Evolutionary conservation across 2,113 vertebrate species (phyloP).

Genomic region (Nyctibius bracteatus): DNA sequence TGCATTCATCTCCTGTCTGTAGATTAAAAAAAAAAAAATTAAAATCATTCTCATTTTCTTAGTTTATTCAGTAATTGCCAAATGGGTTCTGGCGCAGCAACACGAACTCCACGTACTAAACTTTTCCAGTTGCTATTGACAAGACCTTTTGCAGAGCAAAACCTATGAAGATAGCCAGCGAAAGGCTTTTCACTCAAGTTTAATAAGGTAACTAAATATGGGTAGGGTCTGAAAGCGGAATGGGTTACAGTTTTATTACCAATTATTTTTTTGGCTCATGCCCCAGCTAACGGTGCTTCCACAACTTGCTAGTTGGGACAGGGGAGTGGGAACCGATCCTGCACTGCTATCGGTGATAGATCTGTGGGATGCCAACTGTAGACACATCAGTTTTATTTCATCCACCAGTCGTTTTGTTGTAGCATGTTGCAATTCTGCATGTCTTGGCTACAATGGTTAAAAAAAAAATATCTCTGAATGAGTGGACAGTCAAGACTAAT

Average conservation of each 20-base stretch:
- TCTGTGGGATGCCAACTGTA: constrained; percentile 58
- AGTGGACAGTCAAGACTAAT: constrained; percentile 81
- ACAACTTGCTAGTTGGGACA: not conserved
- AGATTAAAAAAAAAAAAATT: constrained; percentile 18
- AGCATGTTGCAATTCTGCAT: constrained; percentile 83
- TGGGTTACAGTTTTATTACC: not conserved
- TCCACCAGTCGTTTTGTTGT: constrained; percentile 72
- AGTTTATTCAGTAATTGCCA: constrained; percentile 53
- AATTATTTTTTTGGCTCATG: not conserved
- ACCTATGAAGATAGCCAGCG: not conserved
- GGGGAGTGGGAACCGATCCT: constrained; percentile 32
- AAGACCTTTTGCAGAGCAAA: not conserved
- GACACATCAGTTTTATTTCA: constrained; percentile 63
- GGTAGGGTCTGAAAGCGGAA: not conserved
- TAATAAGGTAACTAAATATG: not conserved
- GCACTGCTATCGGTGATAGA: not conserved
- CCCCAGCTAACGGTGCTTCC: constrained; percentile 55
- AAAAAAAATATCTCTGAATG: constrained; percentile 72
- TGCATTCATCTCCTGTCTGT: constrained; percentile 61
- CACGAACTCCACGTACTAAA: not conserved
- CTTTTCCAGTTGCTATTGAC: constrained; percentile 36
- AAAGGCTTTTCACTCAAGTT: constrained; percentile 23
- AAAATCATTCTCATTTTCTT: constrained; percentile 33
- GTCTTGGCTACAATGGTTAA: constrained; percentile 83
- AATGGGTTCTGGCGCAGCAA: constrained; percentile 36